Evolutionary conservation across 1,140 invertebrate genomes (phyloP).

Genomic region (Rhizoglyphus robini): DNA sequence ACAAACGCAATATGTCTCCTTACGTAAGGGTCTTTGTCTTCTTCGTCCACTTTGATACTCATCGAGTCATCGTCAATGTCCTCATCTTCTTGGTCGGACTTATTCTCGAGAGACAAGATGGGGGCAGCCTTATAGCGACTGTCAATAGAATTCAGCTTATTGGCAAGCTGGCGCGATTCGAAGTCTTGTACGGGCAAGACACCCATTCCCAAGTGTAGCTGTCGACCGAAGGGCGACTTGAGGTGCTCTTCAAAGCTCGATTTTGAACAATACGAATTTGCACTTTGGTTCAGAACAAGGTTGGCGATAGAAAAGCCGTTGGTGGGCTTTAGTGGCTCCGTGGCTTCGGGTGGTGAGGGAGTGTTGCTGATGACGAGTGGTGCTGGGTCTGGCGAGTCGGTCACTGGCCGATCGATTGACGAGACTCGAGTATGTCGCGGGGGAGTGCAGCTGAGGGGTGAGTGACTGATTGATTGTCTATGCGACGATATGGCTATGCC

Average conservation of each 20-base stretch:
- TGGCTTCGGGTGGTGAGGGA: neutral
- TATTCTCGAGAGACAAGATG: neutral
- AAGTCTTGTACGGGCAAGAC: slow-evolving; percentile 12
- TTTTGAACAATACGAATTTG: neutral
- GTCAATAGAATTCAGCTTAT: neutral
- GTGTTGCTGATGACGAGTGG: neutral
- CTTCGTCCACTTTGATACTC: slow-evolving; percentile 15
- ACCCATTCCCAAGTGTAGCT: slow-evolving; percentile 8
- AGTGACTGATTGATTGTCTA: neutral
- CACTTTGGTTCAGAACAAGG: neutral
- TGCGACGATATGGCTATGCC: neutral
- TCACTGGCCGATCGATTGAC: neutral
- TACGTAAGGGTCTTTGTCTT: slow-evolving; percentile 5
- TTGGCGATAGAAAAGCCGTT: slow-evolving; percentile 6
- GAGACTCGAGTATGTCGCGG: neutral
- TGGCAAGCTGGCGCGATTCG: neutral
- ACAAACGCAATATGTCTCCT: neutral
- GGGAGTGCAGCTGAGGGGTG: neutral
- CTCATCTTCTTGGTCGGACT: slow-evolving; percentile 1
- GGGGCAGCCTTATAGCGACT: neutral
- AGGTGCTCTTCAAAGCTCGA: slow-evolving; percentile 1
- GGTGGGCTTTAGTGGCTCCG: slow-evolving; percentile 11
- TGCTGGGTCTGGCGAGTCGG: neutral
- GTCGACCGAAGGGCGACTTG: neutral
- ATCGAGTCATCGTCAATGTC: slow-evolving; percentile 9